phyloP scores from a whole-genome alignment of 64 coral and sea anemone genomes.

The Montipora cactus region DNA sequence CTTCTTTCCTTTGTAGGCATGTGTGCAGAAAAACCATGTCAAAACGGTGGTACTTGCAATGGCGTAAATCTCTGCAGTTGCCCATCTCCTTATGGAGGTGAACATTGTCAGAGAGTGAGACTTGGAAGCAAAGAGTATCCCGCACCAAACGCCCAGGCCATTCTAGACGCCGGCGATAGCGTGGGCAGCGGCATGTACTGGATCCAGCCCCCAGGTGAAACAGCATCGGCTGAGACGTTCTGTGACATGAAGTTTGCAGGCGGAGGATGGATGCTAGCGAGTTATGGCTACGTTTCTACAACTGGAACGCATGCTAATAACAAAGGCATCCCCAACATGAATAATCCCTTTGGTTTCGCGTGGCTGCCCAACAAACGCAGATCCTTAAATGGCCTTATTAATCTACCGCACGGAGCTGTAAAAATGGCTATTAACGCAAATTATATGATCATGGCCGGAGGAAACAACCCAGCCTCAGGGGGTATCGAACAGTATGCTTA shows the following conservation, averaged over 20 bases:
- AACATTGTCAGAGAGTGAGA: constrained; percentile 57
- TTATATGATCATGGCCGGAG: constrained; percentile 94
- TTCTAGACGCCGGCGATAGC: constrained; percentile 84
- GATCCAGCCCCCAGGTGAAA: constrained; percentile 93
- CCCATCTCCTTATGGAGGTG: constrained; percentile 27
- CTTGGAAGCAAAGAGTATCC: constrained; percentile 78
- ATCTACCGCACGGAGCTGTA: constrained; percentile 73
- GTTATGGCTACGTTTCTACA: constrained; percentile 82
- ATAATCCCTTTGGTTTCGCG: constrained; percentile 84
- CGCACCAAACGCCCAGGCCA: constrained; percentile 79
- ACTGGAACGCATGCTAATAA: not conserved
- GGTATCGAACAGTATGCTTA: constrained; percentile 79
- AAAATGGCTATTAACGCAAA: constrained; percentile 71
- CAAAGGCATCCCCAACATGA: constrained; percentile 94
- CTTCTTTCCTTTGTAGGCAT: not conserved
- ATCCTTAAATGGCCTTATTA: constrained; percentile 66
- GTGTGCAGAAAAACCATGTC: constrained; percentile 58
- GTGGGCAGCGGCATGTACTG: constrained; percentile 90
- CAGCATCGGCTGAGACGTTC: constrained; percentile 72
- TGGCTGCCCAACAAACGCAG: constrained; percentile 74
- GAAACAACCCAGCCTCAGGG: constrained; percentile 75
- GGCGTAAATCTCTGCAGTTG: constrained; percentile 59
- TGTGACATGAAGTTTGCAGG: constrained; percentile 91
- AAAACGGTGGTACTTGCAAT: constrained; percentile 59
- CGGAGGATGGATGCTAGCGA: constrained; percentile 91